A percentile compares a stretch with the other conserved stretches of the same genome.
phyloP scores from a whole-genome alignment of 2,888 invertebrate species.

The Tenthredo notha region DNA sequence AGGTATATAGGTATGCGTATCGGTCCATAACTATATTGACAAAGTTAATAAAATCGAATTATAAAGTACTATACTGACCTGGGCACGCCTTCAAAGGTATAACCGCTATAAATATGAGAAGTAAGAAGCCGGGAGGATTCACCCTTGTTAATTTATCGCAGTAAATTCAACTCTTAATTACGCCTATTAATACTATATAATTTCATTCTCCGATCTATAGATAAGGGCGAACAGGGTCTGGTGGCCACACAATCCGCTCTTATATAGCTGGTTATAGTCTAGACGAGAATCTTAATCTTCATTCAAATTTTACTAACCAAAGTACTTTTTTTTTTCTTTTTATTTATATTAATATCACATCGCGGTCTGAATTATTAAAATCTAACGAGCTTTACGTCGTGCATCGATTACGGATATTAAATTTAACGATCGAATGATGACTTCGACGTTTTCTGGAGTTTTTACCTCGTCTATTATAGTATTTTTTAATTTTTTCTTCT shows the following conservation, averaged over 20 bases:
- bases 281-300: slow-evolving; percentile 33
- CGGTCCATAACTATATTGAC: slow-evolving; percentile 25
- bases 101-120: slow-evolving; percentile 23
- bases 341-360: background rate
- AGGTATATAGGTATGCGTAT: background rate
- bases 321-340: background rate
- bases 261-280: slow-evolving; percentile 1
- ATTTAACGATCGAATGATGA: background rate
- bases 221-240: slow-evolving; percentile 25
- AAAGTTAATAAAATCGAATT: slow-evolving; percentile 32
- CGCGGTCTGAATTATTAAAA: background rate
- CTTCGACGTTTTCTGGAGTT: background rate
- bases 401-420: background rate
- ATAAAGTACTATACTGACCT: slow-evolving; percentile 23
- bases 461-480: too few relatives aligned
- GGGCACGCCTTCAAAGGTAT: slow-evolving; percentile 27
- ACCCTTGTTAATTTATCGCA: slow-evolving; percentile 45
- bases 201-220: slow-evolving; percentile 51
- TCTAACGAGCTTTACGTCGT: background rate
- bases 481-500: background rate
- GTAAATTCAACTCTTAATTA: slow-evolving; percentile 53
- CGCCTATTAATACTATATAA: slow-evolving; percentile 52
- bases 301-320: background rate
- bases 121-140: slow-evolving; percentile 26
- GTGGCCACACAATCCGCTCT: background rate